Base-by-base conservation (phyloP, 2,888 invertebrate genomes). In the Diadegma fenestrale region DNA sequence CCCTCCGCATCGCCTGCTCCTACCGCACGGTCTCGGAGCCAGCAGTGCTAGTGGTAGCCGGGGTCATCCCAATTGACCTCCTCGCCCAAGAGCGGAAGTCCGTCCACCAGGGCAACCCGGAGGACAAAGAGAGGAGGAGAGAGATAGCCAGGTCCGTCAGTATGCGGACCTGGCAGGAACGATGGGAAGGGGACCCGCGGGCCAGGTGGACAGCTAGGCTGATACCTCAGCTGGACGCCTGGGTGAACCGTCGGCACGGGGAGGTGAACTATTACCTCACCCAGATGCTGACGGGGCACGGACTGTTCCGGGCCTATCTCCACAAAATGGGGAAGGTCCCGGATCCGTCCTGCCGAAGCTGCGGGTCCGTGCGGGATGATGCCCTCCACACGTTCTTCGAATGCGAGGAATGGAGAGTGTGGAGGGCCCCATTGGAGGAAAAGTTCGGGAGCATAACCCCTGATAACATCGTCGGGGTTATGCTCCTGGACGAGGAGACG, bases 191-290 rank as follows among this genome's bases (percentile, higher is more conserved):
- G 45, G 45, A 45, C 45, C 17, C 45, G 45, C 45, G 45, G 17
- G 45, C 45, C 45, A 45, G 37, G 37, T 64, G 64, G 64, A 64
- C 37, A 5, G 33, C 14, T 37, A 33, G 37, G 33, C 37, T 37
- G 7, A 64, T 64, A 14, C 64, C 33, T 17, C 37, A 37, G 37
- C 33, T 64, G 37, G 37, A 64, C 8, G 2, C 17, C 17, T 64
- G 64, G 64, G 37, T 64, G 2, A 64, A 64, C 37, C 19, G 64
- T 37, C 48, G 41, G 26, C 80, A 80, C 37, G 84, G 76, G 8
- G 76, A 80, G 12, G 43, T 76, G 0, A 80, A 76, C 58, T 80
- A 80, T 22, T 84, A 84, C 41, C 63, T 80, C 5, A 76, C 76
- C 1, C 84, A 80, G 64, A 61, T 61, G 26, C 30, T 61, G 26